A percentile compares a stretch with the other conserved stretches of the same genome.
These are phyloP conservation scores for Tinamus major DNA, from an alignment of 2,797 vertebrate genomes.

Conservation along the genomic window DNA sequence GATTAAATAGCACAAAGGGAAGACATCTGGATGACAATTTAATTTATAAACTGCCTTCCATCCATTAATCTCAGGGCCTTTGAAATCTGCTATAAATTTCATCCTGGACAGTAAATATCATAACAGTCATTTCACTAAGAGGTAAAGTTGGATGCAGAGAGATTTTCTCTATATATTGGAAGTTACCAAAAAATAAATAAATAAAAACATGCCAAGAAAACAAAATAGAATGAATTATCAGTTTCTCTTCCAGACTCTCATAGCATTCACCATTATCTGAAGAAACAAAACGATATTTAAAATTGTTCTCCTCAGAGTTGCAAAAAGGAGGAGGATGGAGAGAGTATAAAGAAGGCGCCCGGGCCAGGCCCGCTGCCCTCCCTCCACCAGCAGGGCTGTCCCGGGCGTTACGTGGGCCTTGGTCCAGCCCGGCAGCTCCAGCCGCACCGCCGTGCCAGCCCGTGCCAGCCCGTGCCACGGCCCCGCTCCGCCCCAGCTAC, in stretches of 20 bases:
- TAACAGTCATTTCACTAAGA: background rate
- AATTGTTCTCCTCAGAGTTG: background rate
- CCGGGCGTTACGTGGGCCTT: background rate
- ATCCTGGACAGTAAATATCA: background rate
- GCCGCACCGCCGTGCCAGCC: too few relatives aligned
- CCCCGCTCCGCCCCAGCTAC: background rate
- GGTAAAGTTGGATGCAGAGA: background rate
- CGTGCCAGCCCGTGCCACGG: too few relatives aligned
- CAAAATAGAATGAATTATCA: background rate
- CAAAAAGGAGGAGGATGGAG: background rate
- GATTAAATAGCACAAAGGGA: conserved; percentile 32
- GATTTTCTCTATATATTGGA: background rate
- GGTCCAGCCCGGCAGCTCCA: background rate
- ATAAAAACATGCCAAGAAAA: background rate
- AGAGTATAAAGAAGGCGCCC: background rate
- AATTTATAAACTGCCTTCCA: conserved; percentile 3
- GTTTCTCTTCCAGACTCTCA: background rate
- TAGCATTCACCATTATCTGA: background rate
- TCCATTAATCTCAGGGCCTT: background rate
- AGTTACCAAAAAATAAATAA: background rate
- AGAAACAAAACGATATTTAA: background rate
- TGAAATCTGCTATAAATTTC: conserved; percentile 10
- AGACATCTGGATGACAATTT: conserved; percentile 44
- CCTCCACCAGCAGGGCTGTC: background rate
- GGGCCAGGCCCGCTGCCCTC: background rate